Evolutionary conservation across 2,888 invertebrate genomes (phyloP).

Genomic region (Mesochorus sp.): DNA sequence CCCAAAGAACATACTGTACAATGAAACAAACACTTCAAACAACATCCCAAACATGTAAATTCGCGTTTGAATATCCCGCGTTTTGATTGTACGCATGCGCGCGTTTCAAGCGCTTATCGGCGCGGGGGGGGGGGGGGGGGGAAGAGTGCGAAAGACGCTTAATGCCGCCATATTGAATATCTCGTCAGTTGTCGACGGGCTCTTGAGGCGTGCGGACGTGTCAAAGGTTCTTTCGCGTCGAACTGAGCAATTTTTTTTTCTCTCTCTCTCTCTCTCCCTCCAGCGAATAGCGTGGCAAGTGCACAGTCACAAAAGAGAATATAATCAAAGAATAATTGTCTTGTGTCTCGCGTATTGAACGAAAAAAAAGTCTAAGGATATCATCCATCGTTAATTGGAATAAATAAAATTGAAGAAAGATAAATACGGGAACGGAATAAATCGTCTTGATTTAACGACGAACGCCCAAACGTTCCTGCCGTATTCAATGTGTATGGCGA

Average conservation of each 20-base stretch:
- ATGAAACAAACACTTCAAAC: too few species aligned
- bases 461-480: slow-evolving; percentile 83
- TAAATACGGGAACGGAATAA: slow-evolving; percentile 72
- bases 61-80: too few species aligned
- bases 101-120: too few species aligned
- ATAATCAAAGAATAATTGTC: neutral
- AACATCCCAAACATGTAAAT: too few species aligned
- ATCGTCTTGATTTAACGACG: slow-evolving; percentile 78
- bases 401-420: slow-evolving; percentile 44
- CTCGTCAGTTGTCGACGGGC: slow-evolving; percentile 76
- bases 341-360: slow-evolving; percentile 7
- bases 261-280: slow-evolving; percentile 15
- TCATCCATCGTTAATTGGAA: neutral
- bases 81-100: too few species aligned
- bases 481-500: slow-evolving; percentile 94
- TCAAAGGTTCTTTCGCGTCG: slow-evolving; percentile 57
- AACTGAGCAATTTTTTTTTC: slow-evolving; percentile 11
- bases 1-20: too few species aligned
- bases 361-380: neutral
- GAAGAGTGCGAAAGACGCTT: too few species aligned
- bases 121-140: too few species aligned
- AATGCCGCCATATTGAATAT: too few species aligned
- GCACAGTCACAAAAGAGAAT: slow-evolving; percentile 10
- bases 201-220: slow-evolving; percentile 74
- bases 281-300: slow-evolving; percentile 24